Conservation (phyloP, 2,113 vertebrate genomes). For the Clarias batrachus region DNA sequence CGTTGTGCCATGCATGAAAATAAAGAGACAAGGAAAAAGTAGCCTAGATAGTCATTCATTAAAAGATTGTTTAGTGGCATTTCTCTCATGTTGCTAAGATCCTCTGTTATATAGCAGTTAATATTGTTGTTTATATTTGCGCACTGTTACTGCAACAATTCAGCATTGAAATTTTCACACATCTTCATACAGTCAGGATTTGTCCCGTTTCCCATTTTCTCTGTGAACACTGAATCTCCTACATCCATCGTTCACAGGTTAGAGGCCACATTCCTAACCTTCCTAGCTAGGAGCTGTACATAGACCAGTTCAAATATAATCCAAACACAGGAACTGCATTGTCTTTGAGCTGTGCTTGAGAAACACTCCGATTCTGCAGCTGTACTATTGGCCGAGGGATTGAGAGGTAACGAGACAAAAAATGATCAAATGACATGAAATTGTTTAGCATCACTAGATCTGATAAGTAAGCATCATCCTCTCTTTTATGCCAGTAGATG, state of each 20-base stretch:
- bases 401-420: neutral
- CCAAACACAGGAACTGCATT: constrained; percentile 25
- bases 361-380: neutral
- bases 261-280: constrained; percentile 22
- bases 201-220: neutral
- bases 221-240: neutral
- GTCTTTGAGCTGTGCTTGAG: neutral
- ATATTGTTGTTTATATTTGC: neutral
- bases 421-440: constrained; percentile 6
- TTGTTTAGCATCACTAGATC: constrained; percentile 20
- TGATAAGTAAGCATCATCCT: constrained; percentile 35
- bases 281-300: constrained; percentile 1
- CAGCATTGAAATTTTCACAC: neutral
- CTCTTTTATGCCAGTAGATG: constrained; percentile 60
- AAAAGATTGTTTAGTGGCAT: constrained; percentile 41
- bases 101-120: neutral
- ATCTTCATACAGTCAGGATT: neutral
- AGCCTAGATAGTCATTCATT: neutral
- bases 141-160: neutral
- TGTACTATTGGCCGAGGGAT: neutral
- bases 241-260: constrained; percentile 2
- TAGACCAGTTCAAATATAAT: constrained; percentile 8
- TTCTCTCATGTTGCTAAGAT: constrained; percentile 29
- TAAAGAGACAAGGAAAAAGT: neutral
- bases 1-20: neutral